A percentile compares a stretch with the other conserved stretches of the same genome.
Conservation (phyloP, 2,113 vertebrate genomes). For the Stegastes partitus region DNA sequence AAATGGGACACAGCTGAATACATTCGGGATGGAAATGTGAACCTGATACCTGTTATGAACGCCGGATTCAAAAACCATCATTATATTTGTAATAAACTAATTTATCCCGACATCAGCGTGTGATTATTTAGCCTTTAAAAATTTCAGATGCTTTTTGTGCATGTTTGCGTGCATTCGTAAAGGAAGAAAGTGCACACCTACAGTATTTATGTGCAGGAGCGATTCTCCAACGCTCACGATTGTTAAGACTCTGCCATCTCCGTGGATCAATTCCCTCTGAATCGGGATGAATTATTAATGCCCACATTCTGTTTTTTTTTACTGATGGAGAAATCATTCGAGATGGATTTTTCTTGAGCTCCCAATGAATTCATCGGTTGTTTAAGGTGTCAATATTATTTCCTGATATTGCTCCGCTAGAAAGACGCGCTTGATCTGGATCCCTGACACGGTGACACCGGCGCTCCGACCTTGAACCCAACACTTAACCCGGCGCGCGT, state of each 20-base stretch:
- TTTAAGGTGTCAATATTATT: constrained; percentile 81
- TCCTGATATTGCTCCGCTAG: constrained; percentile 54
- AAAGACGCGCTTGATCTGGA: constrained; percentile 67
- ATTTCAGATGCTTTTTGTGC: background rate
- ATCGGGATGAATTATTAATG: constrained; percentile 84
- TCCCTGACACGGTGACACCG: constrained; percentile 54
- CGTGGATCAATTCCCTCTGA: constrained; percentile 78
- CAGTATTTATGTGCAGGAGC: constrained; percentile 16
- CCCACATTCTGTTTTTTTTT: constrained; percentile 78
- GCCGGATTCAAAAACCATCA: constrained; percentile 23
- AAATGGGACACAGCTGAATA: constrained; percentile 51
- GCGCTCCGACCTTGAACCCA: constrained; percentile 72
- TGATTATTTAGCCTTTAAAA: constrained; percentile 28
- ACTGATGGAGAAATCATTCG: constrained; percentile 83
- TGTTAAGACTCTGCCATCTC: constrained; percentile 53
- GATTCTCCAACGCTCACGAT: constrained; percentile 44
- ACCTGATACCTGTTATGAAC: constrained; percentile 23
- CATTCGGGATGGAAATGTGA: constrained; percentile 40
- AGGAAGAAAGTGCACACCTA: constrained; percentile 7
- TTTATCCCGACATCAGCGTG: constrained; percentile 35
- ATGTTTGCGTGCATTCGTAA: background rate
- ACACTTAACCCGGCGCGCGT: constrained; percentile 63
- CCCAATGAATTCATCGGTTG: constrained; percentile 79
- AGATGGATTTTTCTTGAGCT: constrained; percentile 75
- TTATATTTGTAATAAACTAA: constrained; percentile 45